A percentile compares a stretch with the other conserved stretches of the same genome.
These are phyloP conservation scores for Sisor rabdophorus DNA, from an alignment of 2,113 vertebrate genomes.

Conservation along the genomic window DNA sequence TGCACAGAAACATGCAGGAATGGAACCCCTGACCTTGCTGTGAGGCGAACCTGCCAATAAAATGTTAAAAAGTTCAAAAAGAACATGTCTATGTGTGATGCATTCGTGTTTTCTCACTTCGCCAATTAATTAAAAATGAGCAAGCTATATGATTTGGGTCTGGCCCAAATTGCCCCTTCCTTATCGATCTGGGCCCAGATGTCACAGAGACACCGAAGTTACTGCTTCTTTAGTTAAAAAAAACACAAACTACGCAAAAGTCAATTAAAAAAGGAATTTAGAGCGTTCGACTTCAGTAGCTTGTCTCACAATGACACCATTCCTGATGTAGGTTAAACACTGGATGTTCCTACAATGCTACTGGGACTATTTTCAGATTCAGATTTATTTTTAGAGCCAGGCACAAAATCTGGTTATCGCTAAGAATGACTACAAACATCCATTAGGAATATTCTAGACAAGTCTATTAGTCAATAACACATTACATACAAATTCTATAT, in stretches of 20 bases:
- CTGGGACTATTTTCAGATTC: slow-evolving; percentile 48
- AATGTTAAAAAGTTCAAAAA: too few species aligned
- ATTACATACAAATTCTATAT: not conserved
- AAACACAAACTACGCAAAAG: slow-evolving; percentile 23
- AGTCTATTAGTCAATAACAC: not conserved
- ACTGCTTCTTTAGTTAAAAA: not conserved
- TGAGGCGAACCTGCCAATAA: too few species aligned
- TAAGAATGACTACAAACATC: slow-evolving; percentile 4
- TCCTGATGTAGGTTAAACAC: slow-evolving; percentile 51
- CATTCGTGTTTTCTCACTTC: too few species aligned
- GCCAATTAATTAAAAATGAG: too few species aligned
- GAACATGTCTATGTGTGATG: too few species aligned
- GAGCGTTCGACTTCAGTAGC: slow-evolving; percentile 25
- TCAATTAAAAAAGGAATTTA: slow-evolving; percentile 46
- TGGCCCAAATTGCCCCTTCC: too few species aligned
- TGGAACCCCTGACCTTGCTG: too few species aligned
- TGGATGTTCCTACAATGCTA: slow-evolving; percentile 48
- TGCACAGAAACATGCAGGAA: too few species aligned
- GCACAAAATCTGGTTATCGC: slow-evolving; percentile 37
- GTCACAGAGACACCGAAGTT: not conserved
- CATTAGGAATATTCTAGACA: not conserved
- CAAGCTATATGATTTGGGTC: too few species aligned
- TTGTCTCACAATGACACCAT: slow-evolving; percentile 44
- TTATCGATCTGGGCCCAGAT: not conserved
- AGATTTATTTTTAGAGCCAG: slow-evolving; percentile 40